Evolutionary conservation across 2,797 vertebrate genomes (phyloP).

Genomic region (Kryptopterus vitreolus): DNA sequence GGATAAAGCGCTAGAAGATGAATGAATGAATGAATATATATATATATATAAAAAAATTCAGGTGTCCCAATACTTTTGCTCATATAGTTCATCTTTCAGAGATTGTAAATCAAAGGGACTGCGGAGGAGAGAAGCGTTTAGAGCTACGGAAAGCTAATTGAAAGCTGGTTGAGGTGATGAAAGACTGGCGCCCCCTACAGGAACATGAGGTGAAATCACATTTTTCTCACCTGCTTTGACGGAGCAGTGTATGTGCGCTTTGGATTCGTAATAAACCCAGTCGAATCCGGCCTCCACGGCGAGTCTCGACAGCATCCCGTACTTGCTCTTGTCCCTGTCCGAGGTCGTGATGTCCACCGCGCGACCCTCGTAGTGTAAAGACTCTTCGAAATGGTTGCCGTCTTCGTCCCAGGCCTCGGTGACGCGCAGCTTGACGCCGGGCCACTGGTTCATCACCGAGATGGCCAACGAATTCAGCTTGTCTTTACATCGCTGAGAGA

Average conservation of each 20-base stretch:
- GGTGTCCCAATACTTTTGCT: too few species aligned
- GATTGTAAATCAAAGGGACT: too few species aligned
- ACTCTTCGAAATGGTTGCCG: conserved; percentile 84
- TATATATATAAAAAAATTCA: too few species aligned
- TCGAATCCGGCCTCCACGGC: conserved; percentile 87
- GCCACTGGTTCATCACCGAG: conserved; percentile 91
- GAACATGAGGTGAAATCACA: background rate
- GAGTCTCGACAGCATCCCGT: conserved; percentile 84
- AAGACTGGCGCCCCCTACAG: background rate
- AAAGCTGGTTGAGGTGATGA: too few species aligned
- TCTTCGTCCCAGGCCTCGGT: conserved; percentile 89
- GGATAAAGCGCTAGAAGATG: too few species aligned
- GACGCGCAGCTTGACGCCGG: conserved; percentile 83
- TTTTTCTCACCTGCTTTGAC: conserved; percentile 83
- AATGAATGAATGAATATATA: too few species aligned
- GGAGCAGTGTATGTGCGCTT: conserved; percentile 86
- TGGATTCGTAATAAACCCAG: conserved; percentile 88
- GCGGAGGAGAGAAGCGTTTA: too few species aligned
- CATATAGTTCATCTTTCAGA: background rate
- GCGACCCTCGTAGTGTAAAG: conserved; percentile 84
- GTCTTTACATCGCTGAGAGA: conserved; percentile 83
- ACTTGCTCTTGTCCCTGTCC: conserved; percentile 85
- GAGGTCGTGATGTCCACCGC: conserved; percentile 88
- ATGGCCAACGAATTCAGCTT: conserved; percentile 86
- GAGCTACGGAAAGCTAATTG: too few species aligned